Percentiles rank a stretch among this genome's conserved stretches.
These are phyloP conservation scores for Macrobrachium nipponense DNA, from an alignment of 1,140 invertebrate genomes.

Conservation along the genomic window DNA sequence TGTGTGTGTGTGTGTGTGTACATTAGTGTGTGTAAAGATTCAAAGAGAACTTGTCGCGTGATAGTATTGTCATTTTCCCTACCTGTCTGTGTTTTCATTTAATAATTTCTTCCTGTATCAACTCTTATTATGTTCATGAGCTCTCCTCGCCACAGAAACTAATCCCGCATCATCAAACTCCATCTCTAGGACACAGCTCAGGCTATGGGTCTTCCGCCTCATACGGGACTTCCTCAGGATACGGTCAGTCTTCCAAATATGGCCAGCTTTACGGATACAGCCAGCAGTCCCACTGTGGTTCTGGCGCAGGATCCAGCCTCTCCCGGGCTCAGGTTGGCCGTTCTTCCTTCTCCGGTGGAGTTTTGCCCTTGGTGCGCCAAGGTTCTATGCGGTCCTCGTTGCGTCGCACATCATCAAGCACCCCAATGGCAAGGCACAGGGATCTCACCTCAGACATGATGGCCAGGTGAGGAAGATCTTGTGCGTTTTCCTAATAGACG, in stretches of 20 bases:
- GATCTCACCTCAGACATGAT: conserved; percentile 55
- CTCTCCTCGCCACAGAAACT: too few species aligned
- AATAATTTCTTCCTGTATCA: too few species aligned
- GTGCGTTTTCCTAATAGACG: background rate
- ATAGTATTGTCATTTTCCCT: too few species aligned
- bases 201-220: conserved; percentile 36
- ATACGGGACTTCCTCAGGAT: conserved; percentile 31
- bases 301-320: conserved; percentile 20
- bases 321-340: conserved; percentile 37
- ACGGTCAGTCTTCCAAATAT: conserved; percentile 7
- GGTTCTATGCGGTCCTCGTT: conserved; percentile 31
- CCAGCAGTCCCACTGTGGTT: conserved; percentile 17
- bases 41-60: too few species aligned
- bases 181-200: background rate
- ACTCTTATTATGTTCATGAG: too few species aligned
- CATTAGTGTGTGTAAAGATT: background rate
- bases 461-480: conserved; percentile 28
- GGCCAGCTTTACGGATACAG: conserved; percentile 18
- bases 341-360: conserved; percentile 34
- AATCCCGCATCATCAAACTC: too few species aligned
- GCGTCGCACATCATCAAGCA: conserved; percentile 32
- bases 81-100: too few species aligned
- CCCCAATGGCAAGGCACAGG: conserved; percentile 45
- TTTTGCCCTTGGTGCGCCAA: conserved; percentile 24
- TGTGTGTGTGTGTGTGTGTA: conserved; percentile 16